Base-by-base conservation (phyloP, 2,797 vertebrate species). In the Alfaro cultratus region DNA sequence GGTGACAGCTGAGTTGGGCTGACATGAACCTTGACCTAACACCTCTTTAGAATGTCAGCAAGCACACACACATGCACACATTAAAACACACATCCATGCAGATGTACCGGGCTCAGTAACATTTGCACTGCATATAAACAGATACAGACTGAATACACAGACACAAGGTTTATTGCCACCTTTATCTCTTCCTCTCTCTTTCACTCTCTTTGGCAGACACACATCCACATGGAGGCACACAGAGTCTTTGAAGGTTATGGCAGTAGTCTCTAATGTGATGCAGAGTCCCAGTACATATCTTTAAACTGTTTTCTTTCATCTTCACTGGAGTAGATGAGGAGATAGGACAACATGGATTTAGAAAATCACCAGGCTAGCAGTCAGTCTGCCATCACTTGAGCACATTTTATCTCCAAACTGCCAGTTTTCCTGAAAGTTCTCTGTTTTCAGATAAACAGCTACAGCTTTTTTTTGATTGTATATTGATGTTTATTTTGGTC, bases 281-380 rank as follows among this genome's bases (percentile, higher is more conserved):
- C 89, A 89, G 91, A 85, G 86, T 90, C 91, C 79, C 86, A 80
- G 84, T 92, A 92, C 91, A 87, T 92, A 92, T 86, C 91, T 92
- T 86, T 91, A 92, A 93, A 94, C 89, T 89, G 86, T 88, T 92
- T 91, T 90, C 93, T 94, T 95, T 95, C 92, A 95, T 94, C 90
- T 93, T 80, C 81, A 86, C 85, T 82, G 82, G 88, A 85, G 88
- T 81, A 91, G 91, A 94, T 94, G 88, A 90, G 85, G 86, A 78
- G 92, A 93, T 89, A 87, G 72, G 55, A 34, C 83, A 72, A 79
- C 43, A 75, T 75, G 89, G 88, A 90, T 90, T 55, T 41, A 55
- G 83, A 85, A 83, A 91, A 88, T 86, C 82, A 90, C 87, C 84
- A 83, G 89, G 81, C 81, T 75, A 64, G 85, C 91, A 87, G 90